phyloP scores from a whole-genome alignment of 1,140 invertebrate genomes.

The Tachypleus tridentatus region DNA sequence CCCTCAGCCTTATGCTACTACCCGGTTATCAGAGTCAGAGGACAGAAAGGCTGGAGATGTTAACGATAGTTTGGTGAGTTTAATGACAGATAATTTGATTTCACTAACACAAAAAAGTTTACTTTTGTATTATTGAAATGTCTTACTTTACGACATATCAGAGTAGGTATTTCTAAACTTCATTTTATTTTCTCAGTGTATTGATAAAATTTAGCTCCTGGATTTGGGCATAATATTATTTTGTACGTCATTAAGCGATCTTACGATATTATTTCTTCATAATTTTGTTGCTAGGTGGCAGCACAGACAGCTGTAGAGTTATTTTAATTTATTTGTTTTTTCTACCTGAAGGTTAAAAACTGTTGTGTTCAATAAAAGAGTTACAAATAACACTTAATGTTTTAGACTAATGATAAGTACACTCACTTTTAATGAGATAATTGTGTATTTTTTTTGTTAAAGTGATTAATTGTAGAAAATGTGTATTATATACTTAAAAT shows the following conservation, averaged over 20 bases:
- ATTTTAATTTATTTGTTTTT: too few species aligned
- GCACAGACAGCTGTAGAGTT: too few species aligned
- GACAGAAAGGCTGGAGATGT: slow-evolving; percentile 15
- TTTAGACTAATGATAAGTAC: too few species aligned
- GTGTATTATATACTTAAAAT: not conserved
- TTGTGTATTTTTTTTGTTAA: too few species aligned
- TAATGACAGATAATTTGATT: not conserved
- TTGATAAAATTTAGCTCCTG: not conserved
- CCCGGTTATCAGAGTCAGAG: slow-evolving; percentile 3
- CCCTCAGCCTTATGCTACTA: slow-evolving; percentile 17
- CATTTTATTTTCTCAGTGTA: not conserved
- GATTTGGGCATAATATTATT: not conserved
- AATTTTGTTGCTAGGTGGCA: too few species aligned
- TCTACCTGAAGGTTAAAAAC: too few species aligned
- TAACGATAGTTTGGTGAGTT: slow-evolving; percentile 4
- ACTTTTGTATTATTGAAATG: not conserved
- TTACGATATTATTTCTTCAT: not conserved
- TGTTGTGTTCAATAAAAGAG: too few species aligned
- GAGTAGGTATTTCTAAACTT: not conserved
- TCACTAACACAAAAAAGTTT: not conserved
- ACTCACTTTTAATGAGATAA: too few species aligned
- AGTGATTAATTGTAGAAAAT: too few species aligned
- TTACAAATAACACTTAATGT: too few species aligned
- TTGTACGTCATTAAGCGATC: not conserved
- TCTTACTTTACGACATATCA: not conserved